Evolutionary conservation across 1,140 invertebrate genomes (phyloP).

Genomic region (Paraescarpia echinospica): DNA sequence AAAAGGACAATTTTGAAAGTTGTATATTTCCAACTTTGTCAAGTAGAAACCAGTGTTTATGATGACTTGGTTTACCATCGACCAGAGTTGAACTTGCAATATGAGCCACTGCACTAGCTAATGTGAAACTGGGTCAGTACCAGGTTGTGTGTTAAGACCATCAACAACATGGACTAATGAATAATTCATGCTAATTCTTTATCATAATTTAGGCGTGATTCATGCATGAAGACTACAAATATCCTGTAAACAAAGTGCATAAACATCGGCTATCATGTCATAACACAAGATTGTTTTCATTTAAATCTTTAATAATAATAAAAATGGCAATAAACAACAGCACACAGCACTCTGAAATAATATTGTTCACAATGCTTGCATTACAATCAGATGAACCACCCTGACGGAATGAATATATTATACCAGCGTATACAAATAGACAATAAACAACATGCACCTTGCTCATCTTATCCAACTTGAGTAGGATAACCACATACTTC

Average conservation of each 20-base stretch:
- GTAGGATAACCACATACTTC: not conserved
- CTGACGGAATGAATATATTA: not conserved
- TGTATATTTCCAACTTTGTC: too few relatives aligned
- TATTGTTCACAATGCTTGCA: not conserved
- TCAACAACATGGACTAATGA: not conserved
- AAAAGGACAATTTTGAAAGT: too few relatives aligned
- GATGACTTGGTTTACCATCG: not conserved
- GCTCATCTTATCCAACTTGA: not conserved
- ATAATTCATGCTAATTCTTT: not conserved
- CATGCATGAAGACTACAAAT: not conserved
- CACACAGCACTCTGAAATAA: not conserved
- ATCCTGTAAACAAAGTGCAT: not conserved
- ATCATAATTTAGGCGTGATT: not conserved
- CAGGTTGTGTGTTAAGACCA: not conserved
- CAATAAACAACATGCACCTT: not conserved
- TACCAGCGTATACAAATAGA: not conserved
- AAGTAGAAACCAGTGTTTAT: not conserved
- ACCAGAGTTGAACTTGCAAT: not conserved
- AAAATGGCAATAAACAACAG: conserved; percentile 1
- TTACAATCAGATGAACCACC: not conserved
- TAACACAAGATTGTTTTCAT: not conserved
- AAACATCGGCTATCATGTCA: not conserved
- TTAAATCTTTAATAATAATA: not conserved
- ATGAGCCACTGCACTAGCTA: not conserved
- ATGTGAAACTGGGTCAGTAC: not conserved